These are phyloP conservation scores for Trichopria drosophilae DNA, from an alignment of 2,888 invertebrate species.

Conservation along the genomic window DNA sequence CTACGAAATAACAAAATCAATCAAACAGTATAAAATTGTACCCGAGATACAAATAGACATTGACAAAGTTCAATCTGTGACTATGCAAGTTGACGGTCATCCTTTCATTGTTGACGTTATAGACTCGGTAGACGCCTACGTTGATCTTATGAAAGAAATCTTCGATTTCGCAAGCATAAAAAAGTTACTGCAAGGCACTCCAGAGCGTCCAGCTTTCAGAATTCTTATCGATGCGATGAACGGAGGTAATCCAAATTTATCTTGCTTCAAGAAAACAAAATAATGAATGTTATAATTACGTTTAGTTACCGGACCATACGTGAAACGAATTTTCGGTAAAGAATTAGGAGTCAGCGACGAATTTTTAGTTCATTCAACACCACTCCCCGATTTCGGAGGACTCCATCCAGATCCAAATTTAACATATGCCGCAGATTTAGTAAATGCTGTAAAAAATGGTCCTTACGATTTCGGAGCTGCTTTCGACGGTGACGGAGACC, in stretches of 20 bases:
- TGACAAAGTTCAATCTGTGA: constrained; percentile 64
- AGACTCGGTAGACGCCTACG: constrained; percentile 88
- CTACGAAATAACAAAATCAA: constrained; percentile 75
- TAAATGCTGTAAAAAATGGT: constrained; percentile 65
- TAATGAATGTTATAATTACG: constrained; percentile 25
- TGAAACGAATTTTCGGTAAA: constrained; percentile 81
- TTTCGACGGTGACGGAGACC: constrained; percentile 94
- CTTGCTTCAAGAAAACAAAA: background rate
- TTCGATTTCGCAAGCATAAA: constrained; percentile 89
- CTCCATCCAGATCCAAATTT: constrained; percentile 97
- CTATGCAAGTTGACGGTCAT: constrained; percentile 68
- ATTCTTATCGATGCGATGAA: constrained; percentile 92
- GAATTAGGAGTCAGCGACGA: constrained; percentile 77
- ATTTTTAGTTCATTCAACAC: constrained; percentile 75
- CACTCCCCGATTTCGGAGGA: constrained; percentile 94
- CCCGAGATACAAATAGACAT: constrained; percentile 78
- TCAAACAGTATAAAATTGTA: constrained; percentile 79
- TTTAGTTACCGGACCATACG: constrained; percentile 95
- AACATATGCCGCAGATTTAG: constrained; percentile 79
- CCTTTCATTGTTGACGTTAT: constrained; percentile 84
- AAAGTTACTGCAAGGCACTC: constrained; percentile 70
- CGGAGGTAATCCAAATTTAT: constrained; percentile 70
- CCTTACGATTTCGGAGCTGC: constrained; percentile 85
- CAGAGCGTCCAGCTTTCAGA: constrained; percentile 72
- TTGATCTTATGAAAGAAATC: constrained; percentile 89